Percentiles rank a stretch among this genome's conserved stretches.
Conservation (phyloP, 35 echinoderm and acorn worm species). For the Ophioderma brevispina region DNA sequence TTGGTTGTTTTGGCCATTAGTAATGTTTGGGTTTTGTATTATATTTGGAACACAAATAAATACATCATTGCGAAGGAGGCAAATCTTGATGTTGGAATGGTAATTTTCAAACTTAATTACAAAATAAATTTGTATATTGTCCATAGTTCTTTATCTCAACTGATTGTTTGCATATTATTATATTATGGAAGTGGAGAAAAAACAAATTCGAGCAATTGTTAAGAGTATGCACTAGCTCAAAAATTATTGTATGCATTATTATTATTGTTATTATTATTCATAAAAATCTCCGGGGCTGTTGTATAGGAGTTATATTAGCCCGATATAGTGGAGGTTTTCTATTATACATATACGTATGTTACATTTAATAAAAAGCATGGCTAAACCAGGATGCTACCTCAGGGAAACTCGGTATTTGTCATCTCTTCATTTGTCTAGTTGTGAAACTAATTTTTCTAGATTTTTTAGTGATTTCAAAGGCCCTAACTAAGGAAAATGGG, state of each 20-base stretch:
- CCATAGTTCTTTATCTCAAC: not conserved
- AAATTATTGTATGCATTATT: not conserved
- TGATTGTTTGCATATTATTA: conserved; percentile 7
- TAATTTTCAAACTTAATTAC: conserved; percentile 1
- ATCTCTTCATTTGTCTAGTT: too few species aligned
- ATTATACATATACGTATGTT: conserved; percentile 1
- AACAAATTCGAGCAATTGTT: not conserved
- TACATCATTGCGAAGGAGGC: too few species aligned
- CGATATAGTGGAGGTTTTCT: not conserved
- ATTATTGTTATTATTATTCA: not conserved
- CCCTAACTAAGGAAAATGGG: too few species aligned
- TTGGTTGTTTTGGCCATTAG: too few species aligned
- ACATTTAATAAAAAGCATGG: conserved; percentile 2
- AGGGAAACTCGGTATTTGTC: not conserved
- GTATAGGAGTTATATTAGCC: not conserved
- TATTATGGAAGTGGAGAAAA: too few species aligned
- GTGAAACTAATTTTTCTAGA: too few species aligned
- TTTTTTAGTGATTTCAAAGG: too few species aligned
- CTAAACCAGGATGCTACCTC: conserved; percentile 2
- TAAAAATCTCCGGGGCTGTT: not conserved
- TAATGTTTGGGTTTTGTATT: too few species aligned
- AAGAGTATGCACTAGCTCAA: not conserved
- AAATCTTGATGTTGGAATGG: too few species aligned
- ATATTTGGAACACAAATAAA: too few species aligned
- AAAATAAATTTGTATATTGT: not conserved